Evolutionary conservation across 2,797 vertebrate genomes (phyloP).

Genomic region (Myotis daubentonii): DNA sequence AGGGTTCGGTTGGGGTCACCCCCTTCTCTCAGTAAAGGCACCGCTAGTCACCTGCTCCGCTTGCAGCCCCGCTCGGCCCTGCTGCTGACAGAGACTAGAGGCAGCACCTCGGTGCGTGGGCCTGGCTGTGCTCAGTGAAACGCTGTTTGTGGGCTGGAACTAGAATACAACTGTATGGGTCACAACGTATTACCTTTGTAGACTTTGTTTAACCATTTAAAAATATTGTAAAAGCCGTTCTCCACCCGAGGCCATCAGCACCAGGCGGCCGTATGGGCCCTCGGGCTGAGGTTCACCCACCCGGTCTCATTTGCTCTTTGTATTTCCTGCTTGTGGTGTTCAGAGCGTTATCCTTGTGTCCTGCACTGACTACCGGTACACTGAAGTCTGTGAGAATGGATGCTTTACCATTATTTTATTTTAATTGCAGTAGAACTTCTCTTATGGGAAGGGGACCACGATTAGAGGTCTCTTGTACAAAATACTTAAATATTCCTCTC

Average conservation of each 20-base stretch:
- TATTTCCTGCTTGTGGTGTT: neutral
- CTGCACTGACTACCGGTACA: conserved; percentile 2
- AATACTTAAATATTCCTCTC: neutral
- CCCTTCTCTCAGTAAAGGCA: too few relatives aligned
- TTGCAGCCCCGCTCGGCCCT: neutral
- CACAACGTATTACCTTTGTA: neutral
- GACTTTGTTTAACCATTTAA: neutral
- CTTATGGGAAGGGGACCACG: neutral
- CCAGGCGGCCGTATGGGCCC: neutral
- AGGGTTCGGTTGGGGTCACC: too few relatives aligned
- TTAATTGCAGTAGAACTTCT: conserved; percentile 6
- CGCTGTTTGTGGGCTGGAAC: neutral
- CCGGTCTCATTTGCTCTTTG: neutral
- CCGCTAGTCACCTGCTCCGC: too few relatives aligned
- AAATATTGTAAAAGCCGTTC: neutral
- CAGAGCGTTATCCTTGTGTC: neutral
- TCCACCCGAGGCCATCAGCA: neutral
- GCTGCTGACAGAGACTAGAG: neutral
- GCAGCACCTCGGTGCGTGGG: fast-evolving
- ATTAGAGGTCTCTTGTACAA: neutral
- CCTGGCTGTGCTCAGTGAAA: neutral
- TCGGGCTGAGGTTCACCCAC: neutral
- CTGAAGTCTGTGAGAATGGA: neutral
- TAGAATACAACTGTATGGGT: neutral
- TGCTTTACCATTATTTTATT: conserved; percentile 22